Percentiles rank a stretch among this genome's conserved stretches.
phyloP scores from a whole-genome alignment of 2,113 vertebrate genomes.

The Cyrtonyx montezumae region DNA sequence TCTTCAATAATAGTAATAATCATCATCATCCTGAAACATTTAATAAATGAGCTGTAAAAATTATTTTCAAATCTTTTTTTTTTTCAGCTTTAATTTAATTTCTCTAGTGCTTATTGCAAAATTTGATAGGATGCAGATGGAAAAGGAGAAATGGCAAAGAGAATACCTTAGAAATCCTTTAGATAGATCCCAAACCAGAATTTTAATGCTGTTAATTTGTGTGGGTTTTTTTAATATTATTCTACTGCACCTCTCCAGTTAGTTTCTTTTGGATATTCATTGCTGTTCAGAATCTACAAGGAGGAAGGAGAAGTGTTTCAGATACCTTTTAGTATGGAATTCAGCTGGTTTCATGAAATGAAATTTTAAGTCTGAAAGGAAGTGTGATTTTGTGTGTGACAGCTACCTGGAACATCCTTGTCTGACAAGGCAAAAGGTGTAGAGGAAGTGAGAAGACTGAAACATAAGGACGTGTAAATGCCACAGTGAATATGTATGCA shows the following conservation, averaged over 20 bases:
- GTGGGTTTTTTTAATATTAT: background rate
- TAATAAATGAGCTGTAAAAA: background rate
- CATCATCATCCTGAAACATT: background rate
- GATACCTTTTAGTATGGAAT: background rate
- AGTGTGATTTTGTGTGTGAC: conserved; percentile 17
- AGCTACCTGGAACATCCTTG: background rate
- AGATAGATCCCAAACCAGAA: background rate
- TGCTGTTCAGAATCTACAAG: background rate
- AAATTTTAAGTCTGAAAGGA: background rate
- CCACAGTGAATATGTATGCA: background rate
- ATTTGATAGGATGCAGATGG: background rate
- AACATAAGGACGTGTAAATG: background rate
- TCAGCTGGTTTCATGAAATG: background rate
- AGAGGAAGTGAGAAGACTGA: background rate
- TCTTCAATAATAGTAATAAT: background rate
- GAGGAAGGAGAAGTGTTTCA: background rate
- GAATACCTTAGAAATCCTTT: background rate
- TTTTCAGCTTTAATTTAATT: background rate
- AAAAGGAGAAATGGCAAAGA: background rate
- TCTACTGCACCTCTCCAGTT: background rate
- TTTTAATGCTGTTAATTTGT: background rate
- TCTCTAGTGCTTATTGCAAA: background rate
- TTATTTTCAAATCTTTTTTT: background rate
- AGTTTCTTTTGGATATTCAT: background rate
- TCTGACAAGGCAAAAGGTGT: background rate